phyloP scores from a whole-genome alignment of 2,797 vertebrate species.

The Manis pentadactyla region DNA sequence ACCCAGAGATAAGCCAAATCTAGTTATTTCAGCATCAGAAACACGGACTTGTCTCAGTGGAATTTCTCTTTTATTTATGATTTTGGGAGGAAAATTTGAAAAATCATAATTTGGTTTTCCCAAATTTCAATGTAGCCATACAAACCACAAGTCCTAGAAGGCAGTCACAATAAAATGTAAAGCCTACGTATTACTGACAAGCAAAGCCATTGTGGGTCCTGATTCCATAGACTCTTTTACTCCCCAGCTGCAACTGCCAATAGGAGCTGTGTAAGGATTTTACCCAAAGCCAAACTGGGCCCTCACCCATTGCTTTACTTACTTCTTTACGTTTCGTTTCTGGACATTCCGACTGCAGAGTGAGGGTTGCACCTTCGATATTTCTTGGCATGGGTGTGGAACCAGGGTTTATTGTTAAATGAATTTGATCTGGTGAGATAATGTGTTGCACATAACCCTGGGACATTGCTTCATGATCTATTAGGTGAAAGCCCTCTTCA shows the following conservation, averaged over 20 bases:
- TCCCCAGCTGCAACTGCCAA: background rate
- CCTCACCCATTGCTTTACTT: constrained; percentile 75
- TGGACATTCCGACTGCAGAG: constrained; percentile 98
- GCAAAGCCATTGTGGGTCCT: background rate
- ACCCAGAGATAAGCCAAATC: background rate
- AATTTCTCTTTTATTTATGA: constrained; percentile 59
- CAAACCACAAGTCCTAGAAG: constrained; percentile 50
- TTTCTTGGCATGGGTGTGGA: constrained; percentile 99
- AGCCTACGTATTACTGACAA: background rate
- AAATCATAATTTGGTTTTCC: constrained; percentile 8
- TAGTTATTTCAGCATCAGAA: constrained; percentile 45
- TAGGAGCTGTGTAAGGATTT: background rate
- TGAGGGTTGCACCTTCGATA: constrained; percentile 98
- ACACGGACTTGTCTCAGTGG: constrained; percentile 25
- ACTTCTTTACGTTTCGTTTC: constrained; percentile 98
- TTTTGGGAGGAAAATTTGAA: constrained; percentile 33
- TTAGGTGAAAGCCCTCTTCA: constrained; percentile 94
- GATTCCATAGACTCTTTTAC: background rate
- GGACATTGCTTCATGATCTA: constrained; percentile 97
- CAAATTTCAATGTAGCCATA: constrained; percentile 54
- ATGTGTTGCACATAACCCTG: constrained; percentile 99
- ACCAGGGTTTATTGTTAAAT: constrained; percentile 98
- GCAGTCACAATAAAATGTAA: constrained; percentile 35
- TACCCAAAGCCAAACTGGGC: constrained; percentile 26
- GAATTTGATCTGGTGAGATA: constrained; percentile 98